Conservation (phyloP, 2,888 invertebrate species). For the Eristalis intricaria region DNA sequence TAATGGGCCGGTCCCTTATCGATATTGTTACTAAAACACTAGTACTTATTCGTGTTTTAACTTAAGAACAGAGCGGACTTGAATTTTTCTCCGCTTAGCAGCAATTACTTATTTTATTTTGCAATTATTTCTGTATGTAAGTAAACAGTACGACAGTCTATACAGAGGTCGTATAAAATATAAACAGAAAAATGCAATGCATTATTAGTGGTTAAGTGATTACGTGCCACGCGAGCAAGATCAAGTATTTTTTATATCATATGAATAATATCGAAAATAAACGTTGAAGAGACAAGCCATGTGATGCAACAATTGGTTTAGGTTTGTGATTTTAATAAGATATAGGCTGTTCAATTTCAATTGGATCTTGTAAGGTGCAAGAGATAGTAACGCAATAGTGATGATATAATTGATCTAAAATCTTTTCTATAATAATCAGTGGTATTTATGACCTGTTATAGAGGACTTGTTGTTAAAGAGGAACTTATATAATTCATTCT, state of each 20-base stretch:
- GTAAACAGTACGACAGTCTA: background rate
- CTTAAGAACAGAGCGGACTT: slow-evolving; percentile 49
- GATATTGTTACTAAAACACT: slow-evolving; percentile 55
- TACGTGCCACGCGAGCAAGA: slow-evolving; percentile 2
- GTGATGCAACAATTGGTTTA: slow-evolving; percentile 12
- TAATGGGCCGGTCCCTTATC: slow-evolving; percentile 64
- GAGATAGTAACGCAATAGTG: too few species aligned
- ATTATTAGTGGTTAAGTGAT: background rate
- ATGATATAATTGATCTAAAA: too few species aligned
- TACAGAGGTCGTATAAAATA: background rate
- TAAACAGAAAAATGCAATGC: background rate
- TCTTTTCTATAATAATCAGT: background rate
- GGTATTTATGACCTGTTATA: background rate
- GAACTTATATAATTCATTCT: background rate
- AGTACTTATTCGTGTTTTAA: slow-evolving; percentile 56
- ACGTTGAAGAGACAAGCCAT: background rate
- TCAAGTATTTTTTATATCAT: background rate
- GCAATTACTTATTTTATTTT: background rate
- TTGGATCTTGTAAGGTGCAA: too few species aligned
- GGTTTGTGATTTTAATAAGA: background rate
- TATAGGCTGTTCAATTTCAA: background rate
- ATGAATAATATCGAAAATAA: background rate
- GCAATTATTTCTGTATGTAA: background rate
- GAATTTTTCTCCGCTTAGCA: background rate
- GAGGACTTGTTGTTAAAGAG: background rate